Evolutionary conservation across 2,888 invertebrate genomes (phyloP), one percentile per base, ranked within the genome.

Genomic region (Scaptomyza flava): DNA sequence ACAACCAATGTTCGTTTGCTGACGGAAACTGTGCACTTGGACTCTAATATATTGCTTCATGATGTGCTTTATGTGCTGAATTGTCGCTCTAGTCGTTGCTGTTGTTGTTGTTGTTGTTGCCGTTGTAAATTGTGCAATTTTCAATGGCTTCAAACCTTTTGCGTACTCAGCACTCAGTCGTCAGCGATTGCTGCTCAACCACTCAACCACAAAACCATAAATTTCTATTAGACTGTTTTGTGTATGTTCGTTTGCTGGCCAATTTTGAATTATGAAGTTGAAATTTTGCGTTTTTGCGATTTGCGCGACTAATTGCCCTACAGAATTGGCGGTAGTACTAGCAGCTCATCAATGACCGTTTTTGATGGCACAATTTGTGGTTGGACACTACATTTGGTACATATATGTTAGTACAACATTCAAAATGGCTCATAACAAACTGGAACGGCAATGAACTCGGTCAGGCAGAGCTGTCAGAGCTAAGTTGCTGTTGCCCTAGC

Each of bases 241-340:
- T 68, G 74, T 65, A 14, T 14, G 17, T 17, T 17, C 17, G 77
- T 80, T 56, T 50, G 68, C 51, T 56, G 46, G 56, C 66, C 64
- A 80, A 80, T 75, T 82, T 72, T 80, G 83, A 80, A 81, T 75
- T 83, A 80, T 80, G 78, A 79, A 76, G 66, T 68, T 59, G 67
- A 17, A 51, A 43, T 47, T 59, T 47, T 45, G 68, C 11, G 52
- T 65, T 48, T 50, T 50, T 20, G 31, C 48, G 48, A 6, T 50
- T 50, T 41, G 46, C 31, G 48, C 50, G 58, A 61, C 75, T 78
- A 71, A 78, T 81, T 78, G 68, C 36, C 58, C 38, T 20, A 33
- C 47, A 31, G 67, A 52, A 36, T 42, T 67, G 59, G 17, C 17
- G 34, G 67, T 42, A 58, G 59, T 56, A 3, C 51, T 46, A 57